Percentiles rank a stretch among this genome's conserved stretches.
Conservation (phyloP, 2,797 vertebrate genomes). For the Channa striata region DNA sequence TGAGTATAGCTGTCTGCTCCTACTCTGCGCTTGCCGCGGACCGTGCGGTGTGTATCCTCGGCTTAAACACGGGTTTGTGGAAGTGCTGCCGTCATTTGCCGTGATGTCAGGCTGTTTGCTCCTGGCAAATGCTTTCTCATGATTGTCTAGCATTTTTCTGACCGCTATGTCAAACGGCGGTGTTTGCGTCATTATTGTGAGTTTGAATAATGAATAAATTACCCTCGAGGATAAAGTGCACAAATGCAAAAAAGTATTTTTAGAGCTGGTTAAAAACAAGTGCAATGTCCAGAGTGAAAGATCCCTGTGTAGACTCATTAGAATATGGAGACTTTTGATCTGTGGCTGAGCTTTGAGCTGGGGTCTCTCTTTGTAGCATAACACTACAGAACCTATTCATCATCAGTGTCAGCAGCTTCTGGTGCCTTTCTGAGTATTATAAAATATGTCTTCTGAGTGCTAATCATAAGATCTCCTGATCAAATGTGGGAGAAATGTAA, state of each 20-base stretch:
- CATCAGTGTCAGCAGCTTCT: constrained; percentile 17
- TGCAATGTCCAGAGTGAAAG: constrained; percentile 18
- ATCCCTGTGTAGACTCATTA: constrained; percentile 36
- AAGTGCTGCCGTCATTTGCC: constrained; percentile 36
- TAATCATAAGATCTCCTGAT: constrained; percentile 58
- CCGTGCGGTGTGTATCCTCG: constrained; percentile 26
- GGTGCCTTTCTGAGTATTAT: constrained; percentile 42
- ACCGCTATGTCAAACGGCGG: constrained; percentile 19
- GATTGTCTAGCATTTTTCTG: constrained; percentile 14
- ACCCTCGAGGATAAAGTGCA: constrained; percentile 21
- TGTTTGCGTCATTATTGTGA: constrained; percentile 46
- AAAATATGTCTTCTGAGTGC: constrained; percentile 32
- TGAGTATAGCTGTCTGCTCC: constrained; percentile 21
- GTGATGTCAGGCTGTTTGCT: constrained; percentile 32
- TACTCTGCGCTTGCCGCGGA: constrained; percentile 20
- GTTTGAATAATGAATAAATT: constrained; percentile 47
- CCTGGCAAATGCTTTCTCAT: constrained; percentile 3
- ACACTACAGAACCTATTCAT: constrained; percentile 51
- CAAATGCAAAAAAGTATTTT: constrained; percentile 25
- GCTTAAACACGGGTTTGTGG: constrained; percentile 39
- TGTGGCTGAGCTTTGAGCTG: constrained; percentile 47
- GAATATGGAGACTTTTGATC: constrained; percentile 43
- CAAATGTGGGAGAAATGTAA: constrained; percentile 40
- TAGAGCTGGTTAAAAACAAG: constrained; percentile 18
- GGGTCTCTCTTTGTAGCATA: constrained; percentile 46